These are phyloP conservation scores for Chauna torquata DNA, from an alignment of 2,113 vertebrate species.

Conservation along the genomic window DNA sequence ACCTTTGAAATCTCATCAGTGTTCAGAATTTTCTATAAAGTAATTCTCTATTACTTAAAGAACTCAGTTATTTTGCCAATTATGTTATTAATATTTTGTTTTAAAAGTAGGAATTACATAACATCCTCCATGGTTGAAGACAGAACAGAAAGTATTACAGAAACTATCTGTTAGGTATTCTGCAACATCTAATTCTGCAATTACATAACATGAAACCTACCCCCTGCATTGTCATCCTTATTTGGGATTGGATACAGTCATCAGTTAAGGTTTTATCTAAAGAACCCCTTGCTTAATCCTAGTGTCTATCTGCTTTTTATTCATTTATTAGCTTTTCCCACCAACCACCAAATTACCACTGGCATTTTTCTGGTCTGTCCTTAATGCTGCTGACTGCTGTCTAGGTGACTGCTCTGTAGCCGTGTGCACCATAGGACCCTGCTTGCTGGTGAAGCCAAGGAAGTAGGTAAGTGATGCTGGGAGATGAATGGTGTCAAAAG, in stretches of 20 bases:
- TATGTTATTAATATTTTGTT: neutral
- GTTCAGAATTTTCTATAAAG: neutral
- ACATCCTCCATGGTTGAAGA: fast-evolving
- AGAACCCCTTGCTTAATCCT: neutral
- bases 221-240: neutral
- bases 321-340: neutral
- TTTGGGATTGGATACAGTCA: neutral
- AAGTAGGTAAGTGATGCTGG: neutral
- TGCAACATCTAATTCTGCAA: neutral
- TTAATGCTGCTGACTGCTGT: fast-evolving
- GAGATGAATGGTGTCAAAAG: neutral
- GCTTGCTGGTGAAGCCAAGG: neutral
- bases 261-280: neutral
- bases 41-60: fast-evolving
- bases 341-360: neutral
- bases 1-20: neutral
- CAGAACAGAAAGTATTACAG: neutral
- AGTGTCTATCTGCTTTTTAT: neutral
- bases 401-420: neutral
- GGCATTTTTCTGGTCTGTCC: neutral
- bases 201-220: neutral
- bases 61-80: neutral
- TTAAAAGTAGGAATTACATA: neutral
- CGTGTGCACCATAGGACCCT: neutral
- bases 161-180: neutral